Percentiles rank a stretch among this genome's conserved stretches.
Evolutionary conservation across 2,113 vertebrate species (phyloP).

Genomic region (Pteropus alecto): DNA sequence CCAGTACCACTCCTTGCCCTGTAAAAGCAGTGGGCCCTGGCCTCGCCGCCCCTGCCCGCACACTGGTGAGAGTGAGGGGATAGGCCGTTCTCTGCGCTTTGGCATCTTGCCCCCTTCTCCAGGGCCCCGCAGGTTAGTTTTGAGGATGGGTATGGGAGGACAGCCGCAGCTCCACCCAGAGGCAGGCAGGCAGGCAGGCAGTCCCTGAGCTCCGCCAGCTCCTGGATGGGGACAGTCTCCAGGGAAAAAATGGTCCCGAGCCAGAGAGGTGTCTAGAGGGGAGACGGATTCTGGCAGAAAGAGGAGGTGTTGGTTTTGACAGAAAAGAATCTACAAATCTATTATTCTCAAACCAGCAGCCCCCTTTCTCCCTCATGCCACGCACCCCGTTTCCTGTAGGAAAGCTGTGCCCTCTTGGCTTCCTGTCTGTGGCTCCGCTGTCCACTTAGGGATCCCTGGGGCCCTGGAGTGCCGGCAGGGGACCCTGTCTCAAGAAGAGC

Average conservation of each 20-base stretch:
- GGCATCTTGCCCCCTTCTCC: neutral
- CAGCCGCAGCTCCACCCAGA: neutral
- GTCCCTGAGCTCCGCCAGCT: conserved; percentile 68
- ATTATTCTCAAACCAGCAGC: conserved; percentile 41
- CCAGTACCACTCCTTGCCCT: neutral
- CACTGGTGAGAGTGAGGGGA: neutral
- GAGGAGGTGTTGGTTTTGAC: conserved; percentile 28
- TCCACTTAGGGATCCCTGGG: neutral
- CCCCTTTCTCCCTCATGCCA: neutral
- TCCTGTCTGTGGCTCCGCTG: neutral
- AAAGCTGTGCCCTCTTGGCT: neutral
- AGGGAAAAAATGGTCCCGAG: conserved; percentile 31
- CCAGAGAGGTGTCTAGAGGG: neutral
- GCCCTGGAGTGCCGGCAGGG: neutral
- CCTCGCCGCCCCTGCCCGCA: neutral
- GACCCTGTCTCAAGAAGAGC: conserved; percentile 37
- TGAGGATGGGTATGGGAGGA: neutral
- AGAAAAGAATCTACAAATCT: conserved; percentile 49
- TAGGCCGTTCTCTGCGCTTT: neutral
- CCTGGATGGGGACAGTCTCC: neutral
- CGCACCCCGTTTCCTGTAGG: neutral
- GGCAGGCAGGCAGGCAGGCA: neutral
- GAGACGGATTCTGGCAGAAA: neutral
- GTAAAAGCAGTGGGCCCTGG: neutral
- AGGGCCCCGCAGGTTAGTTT: neutral